phyloP scores from a whole-genome alignment of 1,140 invertebrate genomes.

The Nephila pilipes region DNA sequence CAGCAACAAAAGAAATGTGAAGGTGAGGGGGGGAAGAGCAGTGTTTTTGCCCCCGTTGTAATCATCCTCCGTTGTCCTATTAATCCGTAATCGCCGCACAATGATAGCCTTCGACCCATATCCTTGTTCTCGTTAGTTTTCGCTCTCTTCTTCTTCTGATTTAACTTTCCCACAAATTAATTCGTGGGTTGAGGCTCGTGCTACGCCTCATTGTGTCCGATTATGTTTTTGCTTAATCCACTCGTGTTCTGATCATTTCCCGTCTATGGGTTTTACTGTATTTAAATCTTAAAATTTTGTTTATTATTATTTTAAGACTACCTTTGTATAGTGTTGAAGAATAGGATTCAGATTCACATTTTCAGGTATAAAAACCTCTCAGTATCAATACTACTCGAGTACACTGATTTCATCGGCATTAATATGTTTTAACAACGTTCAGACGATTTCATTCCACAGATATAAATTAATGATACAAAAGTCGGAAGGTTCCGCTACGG shows the following conservation, averaged over 20 bases:
- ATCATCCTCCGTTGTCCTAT: not conserved
- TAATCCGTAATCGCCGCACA: not conserved
- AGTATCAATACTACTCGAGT: too few species aligned
- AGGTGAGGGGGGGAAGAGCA: not conserved
- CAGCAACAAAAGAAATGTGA: not conserved
- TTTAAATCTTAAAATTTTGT: too few species aligned
- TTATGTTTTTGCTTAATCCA: not conserved
- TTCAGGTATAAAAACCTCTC: too few species aligned
- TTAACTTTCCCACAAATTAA: conserved; percentile 19
- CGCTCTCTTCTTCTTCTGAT: not conserved
- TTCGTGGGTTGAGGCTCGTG: not conserved
- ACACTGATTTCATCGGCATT: too few species aligned
- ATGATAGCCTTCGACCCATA: conserved; percentile 44
- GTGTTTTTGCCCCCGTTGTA: not conserved
- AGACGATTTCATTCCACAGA: too few species aligned
- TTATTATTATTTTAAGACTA: too few species aligned
- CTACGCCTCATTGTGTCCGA: not conserved
- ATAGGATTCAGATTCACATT: too few species aligned
- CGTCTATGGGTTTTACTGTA: too few species aligned
- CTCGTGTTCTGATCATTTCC: not conserved
- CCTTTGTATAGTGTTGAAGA: too few species aligned
- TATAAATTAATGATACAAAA: too few species aligned
- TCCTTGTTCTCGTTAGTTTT: conserved; percentile 9
- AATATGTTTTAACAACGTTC: too few species aligned
- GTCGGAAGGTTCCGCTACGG: too few species aligned